Conservation (phyloP, 2,888 invertebrate genomes). For the Apotomis turbidana region DNA sequence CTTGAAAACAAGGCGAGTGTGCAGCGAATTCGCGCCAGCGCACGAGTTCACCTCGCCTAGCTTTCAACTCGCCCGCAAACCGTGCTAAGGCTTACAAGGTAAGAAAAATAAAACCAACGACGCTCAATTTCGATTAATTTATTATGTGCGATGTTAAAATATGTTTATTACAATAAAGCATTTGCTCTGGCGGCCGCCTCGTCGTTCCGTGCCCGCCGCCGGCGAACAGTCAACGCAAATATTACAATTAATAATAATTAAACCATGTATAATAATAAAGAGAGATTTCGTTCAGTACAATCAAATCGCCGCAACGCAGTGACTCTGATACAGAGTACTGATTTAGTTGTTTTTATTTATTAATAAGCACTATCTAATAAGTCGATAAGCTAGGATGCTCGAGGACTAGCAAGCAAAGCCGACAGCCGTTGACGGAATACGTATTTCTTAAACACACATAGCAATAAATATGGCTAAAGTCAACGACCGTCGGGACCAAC, state of each 20-base stretch:
- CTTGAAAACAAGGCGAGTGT: no score
- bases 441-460: slow-evolving; percentile 16
- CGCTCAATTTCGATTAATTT: slow-evolving; percentile 81
- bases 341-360: slow-evolving; percentile 59
- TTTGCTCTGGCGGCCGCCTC: slow-evolving; percentile 61
- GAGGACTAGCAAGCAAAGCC: slow-evolving; percentile 10
- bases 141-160: slow-evolving; percentile 84
- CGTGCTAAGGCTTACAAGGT: background rate
- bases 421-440: slow-evolving; percentile 6
- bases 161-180: slow-evolving; percentile 82
- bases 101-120: slow-evolving; percentile 54
- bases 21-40: no score
- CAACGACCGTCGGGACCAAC: slow-evolving; percentile 6
- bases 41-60: no score
- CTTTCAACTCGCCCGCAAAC: no score
- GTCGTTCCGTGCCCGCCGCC: slow-evolving; percentile 15
- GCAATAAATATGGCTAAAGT: slow-evolving; percentile 30
- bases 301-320: slow-evolving; percentile 64
- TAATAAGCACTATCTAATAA: slow-evolving; percentile 77
- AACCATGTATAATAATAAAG: slow-evolving; percentile 57
- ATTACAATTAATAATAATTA: slow-evolving; percentile 56
- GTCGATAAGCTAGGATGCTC: slow-evolving; percentile 20
- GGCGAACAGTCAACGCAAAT: slow-evolving; percentile 45
- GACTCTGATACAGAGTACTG: slow-evolving; percentile 80
- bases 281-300: slow-evolving; percentile 71